Base-by-base conservation (phyloP, 1,140 invertebrate species). In the Heliconius himera region DNA sequence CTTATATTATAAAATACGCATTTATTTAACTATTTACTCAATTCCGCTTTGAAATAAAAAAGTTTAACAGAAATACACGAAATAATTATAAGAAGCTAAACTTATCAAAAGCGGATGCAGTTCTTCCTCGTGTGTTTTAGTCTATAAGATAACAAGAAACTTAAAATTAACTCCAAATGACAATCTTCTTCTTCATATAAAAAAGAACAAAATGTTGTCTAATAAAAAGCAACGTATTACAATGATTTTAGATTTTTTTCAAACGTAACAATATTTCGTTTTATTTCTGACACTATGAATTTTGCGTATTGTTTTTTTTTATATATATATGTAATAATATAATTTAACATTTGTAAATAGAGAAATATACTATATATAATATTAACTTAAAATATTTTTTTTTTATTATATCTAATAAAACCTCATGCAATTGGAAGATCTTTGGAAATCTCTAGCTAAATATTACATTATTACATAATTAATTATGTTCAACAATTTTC, bases 271-370 rank as follows among this genome's bases (percentile, higher is more conserved):
- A 22, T 6, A 56, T 9, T 9, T 54, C 51, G 3, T 72, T 49
- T 18, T 49, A 22, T 73, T 33, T 22, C 46, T 41, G 41, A 73
- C 72, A 73, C 38, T 73, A 73, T 73, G 41, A 73, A 49, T 41
- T 73, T 3, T n/a, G 46, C 22, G 13, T 41, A 75, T 75, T 56
- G 54, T 22, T 22, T 56, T 56, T n/a, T 56, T 22, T 36, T 36
- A 36, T 5, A 6, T 36, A 4, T 33, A 33, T 6, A 36, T 36
- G 0, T 56, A 56, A 56, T 8, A 56, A 22, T 56, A 3, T 22
- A n/a, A 56, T 56, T 8, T 56, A 56, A 56, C 54, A 56, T 56
- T 56, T 56, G 54, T 56, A 56, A 22, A 56, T 56, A 54, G n/a
- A 56, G n/a, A 56, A 22, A n/a, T 22, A 22, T 5, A 0, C 20